phyloP scores from a whole-genome alignment of 1,140 invertebrate genomes.

The Sycophila sp. region DNA sequence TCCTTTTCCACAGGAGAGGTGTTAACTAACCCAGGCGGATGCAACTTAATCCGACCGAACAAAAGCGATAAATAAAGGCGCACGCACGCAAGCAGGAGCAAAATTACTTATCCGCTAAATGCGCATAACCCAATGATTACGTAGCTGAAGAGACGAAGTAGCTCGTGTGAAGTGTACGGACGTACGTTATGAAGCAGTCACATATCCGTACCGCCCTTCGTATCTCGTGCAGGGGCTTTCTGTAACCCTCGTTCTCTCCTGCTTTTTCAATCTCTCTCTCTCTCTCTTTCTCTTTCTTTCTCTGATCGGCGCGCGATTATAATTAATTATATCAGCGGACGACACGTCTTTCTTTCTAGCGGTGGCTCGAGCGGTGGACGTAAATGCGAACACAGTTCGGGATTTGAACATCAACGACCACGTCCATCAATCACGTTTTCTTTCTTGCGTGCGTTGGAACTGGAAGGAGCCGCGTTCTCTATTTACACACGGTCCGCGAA shows the following conservation, averaged over 20 bases:
- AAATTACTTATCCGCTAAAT: constrained; percentile 31
- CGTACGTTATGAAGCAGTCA: not conserved
- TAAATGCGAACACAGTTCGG: constrained; percentile 6
- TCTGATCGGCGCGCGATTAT: constrained; percentile 35
- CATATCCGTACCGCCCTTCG: constrained; percentile 7
- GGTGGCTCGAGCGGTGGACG: not conserved
- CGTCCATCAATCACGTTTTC: constrained; percentile 31
- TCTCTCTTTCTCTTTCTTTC: not conserved
- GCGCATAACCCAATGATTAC: constrained; percentile 35
- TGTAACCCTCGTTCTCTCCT: constrained; percentile 2
- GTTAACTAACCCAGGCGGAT: no score
- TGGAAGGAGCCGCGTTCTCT: not conserved
- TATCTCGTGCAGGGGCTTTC: not conserved
- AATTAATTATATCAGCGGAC: constrained; percentile 45
- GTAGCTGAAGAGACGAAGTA: constrained; percentile 29
- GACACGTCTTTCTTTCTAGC: constrained; percentile 7
- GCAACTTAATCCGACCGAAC: constrained; percentile 17
- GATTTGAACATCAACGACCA: constrained; percentile 9
- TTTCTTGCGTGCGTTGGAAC: not conserved
- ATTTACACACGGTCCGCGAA: constrained; percentile 26
- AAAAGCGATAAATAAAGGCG: constrained; percentile 33
- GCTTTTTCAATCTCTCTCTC: not conserved
- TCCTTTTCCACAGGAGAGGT: not conserved
- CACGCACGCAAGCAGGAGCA: not conserved
- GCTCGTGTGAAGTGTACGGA: not conserved